phyloP scores from a whole-genome alignment of 2,113 vertebrate genomes.

The Cavia aperea region DNA sequence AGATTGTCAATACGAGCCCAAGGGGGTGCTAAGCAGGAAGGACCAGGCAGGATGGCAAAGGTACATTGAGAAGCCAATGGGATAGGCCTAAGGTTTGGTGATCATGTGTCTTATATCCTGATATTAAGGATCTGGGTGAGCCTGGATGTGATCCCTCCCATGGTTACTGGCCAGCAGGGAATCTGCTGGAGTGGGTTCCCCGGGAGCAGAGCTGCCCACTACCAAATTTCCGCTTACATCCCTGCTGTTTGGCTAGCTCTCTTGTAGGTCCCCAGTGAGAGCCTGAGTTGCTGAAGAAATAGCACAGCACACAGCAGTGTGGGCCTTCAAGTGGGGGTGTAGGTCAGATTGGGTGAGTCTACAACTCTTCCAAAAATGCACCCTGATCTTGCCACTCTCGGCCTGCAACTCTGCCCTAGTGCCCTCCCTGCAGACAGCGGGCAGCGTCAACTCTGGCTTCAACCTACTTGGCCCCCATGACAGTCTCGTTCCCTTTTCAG shows the following conservation, averaged over 20 bases:
- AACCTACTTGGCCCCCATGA: neutral
- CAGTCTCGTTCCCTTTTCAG: neutral
- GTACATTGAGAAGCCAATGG: neutral
- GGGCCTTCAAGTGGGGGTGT: neutral
- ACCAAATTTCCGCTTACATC: neutral
- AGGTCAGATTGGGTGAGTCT: neutral
- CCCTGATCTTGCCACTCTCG: neutral
- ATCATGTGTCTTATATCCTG: rapidly evolving
- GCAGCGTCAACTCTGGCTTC: neutral
- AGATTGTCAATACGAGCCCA: neutral
- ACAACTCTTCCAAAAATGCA: neutral
- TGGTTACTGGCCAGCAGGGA: neutral
- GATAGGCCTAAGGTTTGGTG: neutral
- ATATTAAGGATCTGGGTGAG: neutral
- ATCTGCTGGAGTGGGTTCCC: neutral
- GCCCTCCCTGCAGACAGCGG: neutral
- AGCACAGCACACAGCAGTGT: neutral
- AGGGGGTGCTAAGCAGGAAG: neutral
- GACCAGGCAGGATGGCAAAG: neutral
- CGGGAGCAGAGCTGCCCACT: neutral
- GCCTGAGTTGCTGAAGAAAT: neutral
- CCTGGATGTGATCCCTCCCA: neutral
- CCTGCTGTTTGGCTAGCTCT: neutral
- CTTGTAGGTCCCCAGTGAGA: neutral
- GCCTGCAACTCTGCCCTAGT: neutral